Evolutionary conservation across 2,888 invertebrate genomes (phyloP), one percentile per base, ranked within the genome.

Genomic region (Aphidoletes aphidimyza): DNA sequence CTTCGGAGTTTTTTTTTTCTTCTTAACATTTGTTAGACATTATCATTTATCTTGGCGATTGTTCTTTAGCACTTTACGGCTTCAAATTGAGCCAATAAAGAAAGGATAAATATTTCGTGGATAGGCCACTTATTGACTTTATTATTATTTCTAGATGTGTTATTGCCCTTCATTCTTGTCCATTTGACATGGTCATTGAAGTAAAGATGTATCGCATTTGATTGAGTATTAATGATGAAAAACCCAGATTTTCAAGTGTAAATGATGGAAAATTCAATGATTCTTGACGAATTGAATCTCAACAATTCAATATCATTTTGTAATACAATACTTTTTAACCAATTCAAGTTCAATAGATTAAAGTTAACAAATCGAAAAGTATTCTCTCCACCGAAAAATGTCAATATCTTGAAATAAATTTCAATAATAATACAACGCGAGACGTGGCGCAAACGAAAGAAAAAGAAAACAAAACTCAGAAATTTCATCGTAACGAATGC

Each of bases 141-240:
- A 69, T 69, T 69, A 69, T 30, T 69, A n/a, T 69, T 69, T 69
- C 22, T 22, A 69, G 6, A 42, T 30, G 69, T 69, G 69, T 30
- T 69, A 69, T 69, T 69, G 30, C 30, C n/a, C 30, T 30, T 69
- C 11, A 30, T 30, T 6, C 42, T 14, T 26, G 11, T 69, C 14
- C 30, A 11, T 30, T 30, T 69, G 34, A 42, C 8, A 42, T 42
- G 42, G 42, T 42, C 42, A 42, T n/a, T n/a, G n/a, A n/a, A n/a
- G n/a, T n/a, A n/a, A n/a, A n/a, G n/a, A n/a, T n/a, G n/a, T n/a
- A n/a, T n/a, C n/a, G n/a, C n/a, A n/a, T 69, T 30, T 69, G 69
- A 69, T 69, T 69, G n/a, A n/a, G n/a, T n/a, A n/a, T n/a, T n/a
- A n/a, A n/a, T n/a, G n/a, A n/a, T n/a, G n/a, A n/a, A n/a, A n/a